These are phyloP conservation scores for Steromphala cineraria DNA, from an alignment of 2,888 invertebrate species.

Conservation along the genomic window DNA sequence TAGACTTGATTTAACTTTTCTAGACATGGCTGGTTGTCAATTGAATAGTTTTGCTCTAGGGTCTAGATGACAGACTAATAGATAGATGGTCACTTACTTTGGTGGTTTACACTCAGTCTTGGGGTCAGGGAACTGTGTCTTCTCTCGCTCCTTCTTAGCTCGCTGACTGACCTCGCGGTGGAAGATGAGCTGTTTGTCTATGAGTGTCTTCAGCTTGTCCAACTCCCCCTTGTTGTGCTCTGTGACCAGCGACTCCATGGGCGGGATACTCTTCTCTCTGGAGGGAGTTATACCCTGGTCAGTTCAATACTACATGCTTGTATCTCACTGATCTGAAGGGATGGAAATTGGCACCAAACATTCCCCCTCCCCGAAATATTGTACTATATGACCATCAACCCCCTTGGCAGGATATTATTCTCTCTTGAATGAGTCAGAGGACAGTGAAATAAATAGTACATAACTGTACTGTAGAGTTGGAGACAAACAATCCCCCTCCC, in stretches of 20 bases:
- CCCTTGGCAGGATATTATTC: slow-evolving; percentile 91
- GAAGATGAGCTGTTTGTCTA: slow-evolving; percentile 72
- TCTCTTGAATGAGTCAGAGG: too few species aligned
- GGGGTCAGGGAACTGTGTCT: slow-evolving; percentile 73
- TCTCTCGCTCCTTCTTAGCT: slow-evolving; percentile 59
- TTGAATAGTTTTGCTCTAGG: too few species aligned
- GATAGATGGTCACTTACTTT: slow-evolving; percentile 47
- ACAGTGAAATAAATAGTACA: too few species aligned
- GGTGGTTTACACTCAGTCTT: slow-evolving; percentile 77
- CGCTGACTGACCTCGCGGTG: slow-evolving; percentile 66
- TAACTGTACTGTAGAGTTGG: too few species aligned
- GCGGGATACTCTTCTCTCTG: slow-evolving; percentile 93
- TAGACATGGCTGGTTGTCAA: too few species aligned
- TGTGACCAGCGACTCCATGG: slow-evolving; percentile 85
- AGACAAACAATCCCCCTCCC: too few species aligned
- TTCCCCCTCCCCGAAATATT: slow-evolving; percentile 78
- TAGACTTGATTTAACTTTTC: too few species aligned
- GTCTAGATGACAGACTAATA: too few species aligned
- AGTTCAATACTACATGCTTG: too few species aligned
- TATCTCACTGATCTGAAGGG: too few species aligned
- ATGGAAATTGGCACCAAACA: too few species aligned
- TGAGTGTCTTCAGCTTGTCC: slow-evolving; percentile 82
- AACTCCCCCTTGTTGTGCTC: slow-evolving; percentile 79
- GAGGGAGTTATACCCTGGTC: too few species aligned
- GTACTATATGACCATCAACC: slow-evolving; percentile 83